A percentile compares a stretch with the other conserved stretches of the same genome.
These are phyloP conservation scores for Drosophila trichaetosa DNA, from an alignment of 2,888 invertebrate genomes.

Conservation along the genomic window DNA sequence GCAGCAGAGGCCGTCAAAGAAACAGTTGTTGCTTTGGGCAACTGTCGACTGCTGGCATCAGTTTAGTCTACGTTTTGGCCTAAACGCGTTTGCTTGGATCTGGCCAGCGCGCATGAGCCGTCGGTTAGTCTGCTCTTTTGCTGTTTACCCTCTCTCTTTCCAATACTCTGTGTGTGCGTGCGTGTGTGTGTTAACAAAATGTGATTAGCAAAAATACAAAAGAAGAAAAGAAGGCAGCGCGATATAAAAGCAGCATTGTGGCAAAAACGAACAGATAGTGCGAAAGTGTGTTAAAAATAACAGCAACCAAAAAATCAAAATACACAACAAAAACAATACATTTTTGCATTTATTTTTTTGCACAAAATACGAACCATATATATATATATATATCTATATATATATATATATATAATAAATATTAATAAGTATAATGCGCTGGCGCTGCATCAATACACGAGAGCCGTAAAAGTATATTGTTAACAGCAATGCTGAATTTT, in stretches of 20 bases:
- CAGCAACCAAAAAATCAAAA: slow-evolving; percentile 14
- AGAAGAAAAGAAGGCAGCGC: slow-evolving; percentile 66
- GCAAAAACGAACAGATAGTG: slow-evolving; percentile 60
- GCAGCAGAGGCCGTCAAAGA: slow-evolving; percentile 3
- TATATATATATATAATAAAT: slow-evolving; percentile 19
- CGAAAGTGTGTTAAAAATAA: slow-evolving; percentile 51
- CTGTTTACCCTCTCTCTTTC: slow-evolving; percentile 24
- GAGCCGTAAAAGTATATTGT: slow-evolving; percentile 42
- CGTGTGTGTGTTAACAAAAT: slow-evolving; percentile 75
- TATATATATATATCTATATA: background rate
- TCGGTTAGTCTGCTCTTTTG: slow-evolving; percentile 51
- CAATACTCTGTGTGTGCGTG: slow-evolving; percentile 20
- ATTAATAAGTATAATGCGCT: slow-evolving; percentile 46
- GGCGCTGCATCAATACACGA: slow-evolving; percentile 56
- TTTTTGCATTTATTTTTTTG: slow-evolving; percentile 20
- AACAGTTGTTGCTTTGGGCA: slow-evolving; percentile 10
- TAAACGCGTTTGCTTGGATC: slow-evolving; percentile 76
- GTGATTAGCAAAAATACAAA: slow-evolving; percentile 81
- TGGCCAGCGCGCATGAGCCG: slow-evolving; percentile 73
- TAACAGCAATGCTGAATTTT: slow-evolving; percentile 63
- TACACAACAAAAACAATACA: slow-evolving; percentile 36
- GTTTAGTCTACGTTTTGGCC: slow-evolving; percentile 83
- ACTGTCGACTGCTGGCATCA: slow-evolving; percentile 25
- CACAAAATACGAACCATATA: slow-evolving; percentile 19
- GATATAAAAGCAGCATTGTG: slow-evolving; percentile 55